Base-by-base conservation (phyloP, 2,797 vertebrate genomes). In the Anas bahamensis region DNA sequence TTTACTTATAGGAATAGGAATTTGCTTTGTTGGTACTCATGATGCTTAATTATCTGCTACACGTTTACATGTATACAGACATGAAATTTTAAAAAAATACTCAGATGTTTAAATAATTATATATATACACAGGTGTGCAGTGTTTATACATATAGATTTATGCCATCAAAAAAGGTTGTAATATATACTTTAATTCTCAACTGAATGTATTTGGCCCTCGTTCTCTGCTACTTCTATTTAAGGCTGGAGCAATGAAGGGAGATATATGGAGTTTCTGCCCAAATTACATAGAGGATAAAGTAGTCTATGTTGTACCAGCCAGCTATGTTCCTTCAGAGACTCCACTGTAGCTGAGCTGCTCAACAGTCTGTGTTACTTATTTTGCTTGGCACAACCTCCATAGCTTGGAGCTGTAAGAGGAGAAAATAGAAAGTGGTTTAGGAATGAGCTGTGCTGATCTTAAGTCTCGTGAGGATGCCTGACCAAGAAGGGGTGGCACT, bases 381-480 rank as follows among this genome's bases (percentile, higher is more conserved):
- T 96, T 95, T 86, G n/a, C 77, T 96, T 96, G 96, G 94, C 96
- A 92, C 74, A 76, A 28, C 33, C 70, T 88, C 91, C 56, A n/a
- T 31, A 90, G 70, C 80, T 87, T 78, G 71, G 60, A 94, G 70
- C 79, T 89, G 84, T 50, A 86, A 86, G 86, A 81, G 86, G 81
- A 92, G 76, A 94, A 95, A 95, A 95, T 75, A 94, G 92, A 83
- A 94, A 92, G 87, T 50, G 82, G 73, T 83, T 86, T 50, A 90
- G 87, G 73, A 93, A 93, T 93, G 88, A 94, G 91, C 81, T 89
- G 88, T 89, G 78, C 90, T 85, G 93, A 77, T 92, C 87, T 71
- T 19, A 39, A 80, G 82, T 93, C 94, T 84, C 69, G 39, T 94
- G 96, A 94, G 93, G 82, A 90, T 3, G 6, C 63, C 73, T 83